phyloP scores from a whole-genome alignment of 2,113 vertebrate genomes.

The Sitta europaea region DNA sequence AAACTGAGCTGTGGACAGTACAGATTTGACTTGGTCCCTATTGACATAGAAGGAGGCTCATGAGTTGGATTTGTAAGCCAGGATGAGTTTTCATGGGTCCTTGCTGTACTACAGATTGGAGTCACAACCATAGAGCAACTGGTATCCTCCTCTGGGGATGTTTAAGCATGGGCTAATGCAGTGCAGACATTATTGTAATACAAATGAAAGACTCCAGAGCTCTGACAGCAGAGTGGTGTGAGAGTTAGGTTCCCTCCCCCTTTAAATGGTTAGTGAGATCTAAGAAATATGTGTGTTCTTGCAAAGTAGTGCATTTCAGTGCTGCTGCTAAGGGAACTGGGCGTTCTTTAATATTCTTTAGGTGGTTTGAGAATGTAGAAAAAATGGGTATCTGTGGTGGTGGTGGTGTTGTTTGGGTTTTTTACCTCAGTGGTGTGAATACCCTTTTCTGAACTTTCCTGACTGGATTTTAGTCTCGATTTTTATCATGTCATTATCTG shows the following conservation, averaged over 20 bases:
- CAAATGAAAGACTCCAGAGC: neutral
- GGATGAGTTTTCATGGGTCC: neutral
- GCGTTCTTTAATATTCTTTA: neutral
- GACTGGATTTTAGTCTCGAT: neutral
- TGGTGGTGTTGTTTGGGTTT: neutral
- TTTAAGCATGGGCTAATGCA: neutral
- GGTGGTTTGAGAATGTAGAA: neutral
- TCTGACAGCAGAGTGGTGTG: neutral
- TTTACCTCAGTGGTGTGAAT: neutral
- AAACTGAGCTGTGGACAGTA: neutral
- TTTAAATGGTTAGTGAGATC: neutral
- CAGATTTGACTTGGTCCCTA: neutral
- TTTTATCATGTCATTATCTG: neutral
- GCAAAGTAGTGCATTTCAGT: neutral
- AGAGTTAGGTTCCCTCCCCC: neutral
- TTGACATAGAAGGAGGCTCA: neutral
- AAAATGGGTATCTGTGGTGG: accelerated
- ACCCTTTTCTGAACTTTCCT: neutral
- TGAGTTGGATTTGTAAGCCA: neutral
- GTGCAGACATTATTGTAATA: neutral
- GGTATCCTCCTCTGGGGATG: neutral
- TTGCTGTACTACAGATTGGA: neutral
- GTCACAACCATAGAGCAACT: neutral
- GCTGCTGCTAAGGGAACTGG: neutral
- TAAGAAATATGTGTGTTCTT: neutral